phyloP scores from a whole-genome alignment of 2,888 invertebrate species.

The Polylopha cassiicola region DNA sequence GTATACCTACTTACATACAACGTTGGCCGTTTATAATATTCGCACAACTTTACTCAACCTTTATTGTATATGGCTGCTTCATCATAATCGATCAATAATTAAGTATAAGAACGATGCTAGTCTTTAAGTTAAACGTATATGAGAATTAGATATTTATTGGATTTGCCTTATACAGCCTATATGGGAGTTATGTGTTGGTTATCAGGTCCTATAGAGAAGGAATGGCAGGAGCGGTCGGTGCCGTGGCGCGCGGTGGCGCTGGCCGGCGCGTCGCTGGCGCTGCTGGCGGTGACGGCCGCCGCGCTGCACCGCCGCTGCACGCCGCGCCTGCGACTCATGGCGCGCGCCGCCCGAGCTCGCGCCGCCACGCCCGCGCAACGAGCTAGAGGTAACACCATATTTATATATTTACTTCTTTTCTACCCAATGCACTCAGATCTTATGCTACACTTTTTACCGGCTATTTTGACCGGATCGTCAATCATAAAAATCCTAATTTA shows the following conservation, averaged over 20 bases:
- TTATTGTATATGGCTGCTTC: too few relatives aligned
- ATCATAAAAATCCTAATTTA: too few relatives aligned
- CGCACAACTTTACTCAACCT: too few relatives aligned
- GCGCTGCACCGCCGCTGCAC: constrained; percentile 73
- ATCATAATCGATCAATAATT: not conserved
- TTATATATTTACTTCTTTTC: too few relatives aligned
- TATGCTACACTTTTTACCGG: constrained; percentile 2
- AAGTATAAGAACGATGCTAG: not conserved
- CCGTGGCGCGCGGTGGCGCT: constrained; percentile 78
- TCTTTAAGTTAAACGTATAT: too few relatives aligned
- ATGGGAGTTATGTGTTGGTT: not conserved
- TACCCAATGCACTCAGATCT: not conserved
- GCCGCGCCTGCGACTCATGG: constrained; percentile 58
- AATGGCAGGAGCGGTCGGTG: constrained; percentile 55
- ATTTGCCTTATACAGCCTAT: too few relatives aligned
- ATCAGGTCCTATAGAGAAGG: constrained; percentile 22
- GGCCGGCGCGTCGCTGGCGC: constrained; percentile 64
- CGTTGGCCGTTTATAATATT: too few relatives aligned
- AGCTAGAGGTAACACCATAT: constrained; percentile 66
- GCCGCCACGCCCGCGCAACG: constrained; percentile 51
- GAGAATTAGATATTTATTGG: too few relatives aligned
- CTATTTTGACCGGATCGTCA: too few relatives aligned
- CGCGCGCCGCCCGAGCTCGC: constrained; percentile 52
- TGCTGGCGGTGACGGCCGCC: constrained; percentile 64
- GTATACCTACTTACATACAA: too few relatives aligned